A percentile compares a stretch with the other conserved stretches of the same genome.
These are phyloP conservation scores for Antrozous pallidus DNA, from an alignment of 2,797 vertebrate genomes.

Conservation along the genomic window DNA sequence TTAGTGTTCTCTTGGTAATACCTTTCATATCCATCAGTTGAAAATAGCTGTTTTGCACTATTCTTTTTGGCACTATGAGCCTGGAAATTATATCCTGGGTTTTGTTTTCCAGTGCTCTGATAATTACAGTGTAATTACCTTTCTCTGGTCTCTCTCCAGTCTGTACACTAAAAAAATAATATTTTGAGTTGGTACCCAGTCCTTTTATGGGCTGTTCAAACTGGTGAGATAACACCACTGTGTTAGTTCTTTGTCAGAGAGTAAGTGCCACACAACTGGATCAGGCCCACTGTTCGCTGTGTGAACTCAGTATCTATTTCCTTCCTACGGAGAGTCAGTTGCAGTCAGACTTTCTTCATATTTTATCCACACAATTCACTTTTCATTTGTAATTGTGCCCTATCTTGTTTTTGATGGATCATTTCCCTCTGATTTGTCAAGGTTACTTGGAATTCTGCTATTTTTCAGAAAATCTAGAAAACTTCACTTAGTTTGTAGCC, in stretches of 20 bases:
- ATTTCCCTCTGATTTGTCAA: conserved; percentile 36
- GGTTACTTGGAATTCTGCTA: conserved; percentile 33
- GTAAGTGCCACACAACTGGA: background rate
- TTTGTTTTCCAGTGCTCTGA: conserved; percentile 8
- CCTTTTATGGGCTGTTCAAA: background rate
- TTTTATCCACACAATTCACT: background rate
- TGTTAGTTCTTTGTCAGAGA: background rate
- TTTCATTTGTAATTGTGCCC: background rate
- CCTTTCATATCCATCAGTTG: background rate
- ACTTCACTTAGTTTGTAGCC: conserved; percentile 21
- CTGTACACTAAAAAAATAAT: background rate
- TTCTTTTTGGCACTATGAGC: background rate
- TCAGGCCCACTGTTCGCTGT: background rate
- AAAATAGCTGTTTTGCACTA: background rate
- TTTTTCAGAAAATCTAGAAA: conserved; percentile 42
- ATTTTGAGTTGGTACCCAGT: background rate
- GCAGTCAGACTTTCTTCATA: background rate
- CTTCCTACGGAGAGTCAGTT: background rate
- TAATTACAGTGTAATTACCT: conserved; percentile 1
- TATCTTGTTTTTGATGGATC: conserved; percentile 28
- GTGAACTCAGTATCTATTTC: background rate
- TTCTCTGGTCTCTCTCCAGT: background rate
- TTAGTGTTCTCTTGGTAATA: background rate
- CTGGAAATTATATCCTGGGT: background rate
- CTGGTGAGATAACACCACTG: background rate